Evolutionary conservation across 2,888 invertebrate species (phyloP), one percentile per base, ranked within the genome.

Genomic region (Drosophila greeni): DNA sequence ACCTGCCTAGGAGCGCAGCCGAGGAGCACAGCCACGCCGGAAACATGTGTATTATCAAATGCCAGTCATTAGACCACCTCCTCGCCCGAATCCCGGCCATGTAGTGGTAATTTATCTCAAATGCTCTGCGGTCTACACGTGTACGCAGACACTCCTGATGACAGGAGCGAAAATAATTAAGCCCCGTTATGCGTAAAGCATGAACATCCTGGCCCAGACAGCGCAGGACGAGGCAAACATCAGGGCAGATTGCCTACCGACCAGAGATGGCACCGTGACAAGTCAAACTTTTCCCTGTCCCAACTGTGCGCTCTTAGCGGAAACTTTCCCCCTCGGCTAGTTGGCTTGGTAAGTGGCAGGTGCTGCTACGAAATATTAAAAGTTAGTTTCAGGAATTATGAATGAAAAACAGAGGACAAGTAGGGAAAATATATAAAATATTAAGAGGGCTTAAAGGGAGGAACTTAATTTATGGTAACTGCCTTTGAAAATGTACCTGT

Each of bases 41-140:
- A 65, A 71, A 82, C 80, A 82, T 80, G 81, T 82, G 83, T 80
- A 80, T 84, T 84, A 84, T 76, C 83, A 80, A 82, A 79, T 72
- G 74, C 66, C 70, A 79, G 70, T 80, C 83, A 80, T 80, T 84
- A 82, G 74, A 47, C 43, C 37, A 57, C 36, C 62, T 23, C 48
- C 34, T 11, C 47, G 51, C 37, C 16, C 11, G 20, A 34, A 39
- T 33, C 33, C 24, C 34, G n/a, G 18, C 45, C 45, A 47, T 42
- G 42, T 66, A 56, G 70, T 84, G 68, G 76, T 75, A 78, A 73
- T 74, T 69, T 80, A 84, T 80, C 83, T 76, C 60, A 80, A 80
- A 72, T 60, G 75, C 51, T 67, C 42, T 64, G 64, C 49, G 70
- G 61, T 57, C 64, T 74, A 79, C 76, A 82, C 76, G 74, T 83